phyloP scores from a whole-genome alignment of 2,888 invertebrate species.

The Periphyllus acericola region DNA sequence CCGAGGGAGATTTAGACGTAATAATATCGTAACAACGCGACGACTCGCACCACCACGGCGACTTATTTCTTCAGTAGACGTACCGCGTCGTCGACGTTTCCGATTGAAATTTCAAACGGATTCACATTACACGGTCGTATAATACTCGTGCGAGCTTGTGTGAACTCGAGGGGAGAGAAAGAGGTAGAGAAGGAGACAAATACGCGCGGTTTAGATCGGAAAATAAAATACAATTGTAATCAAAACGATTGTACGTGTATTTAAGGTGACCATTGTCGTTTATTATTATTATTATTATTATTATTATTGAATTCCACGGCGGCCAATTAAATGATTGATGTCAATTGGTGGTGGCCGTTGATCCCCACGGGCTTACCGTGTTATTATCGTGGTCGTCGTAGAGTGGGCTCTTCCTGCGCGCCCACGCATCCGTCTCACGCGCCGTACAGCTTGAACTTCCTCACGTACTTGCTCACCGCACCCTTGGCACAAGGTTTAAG shows the following conservation, averaged over 20 bases:
- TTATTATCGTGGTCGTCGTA: neutral
- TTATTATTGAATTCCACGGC: conserved; percentile 58
- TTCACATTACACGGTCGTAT: neutral
- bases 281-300: conserved; percentile 35
- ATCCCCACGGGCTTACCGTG: conserved; percentile 31
- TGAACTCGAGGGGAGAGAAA: too few relatives aligned
- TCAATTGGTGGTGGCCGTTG: conserved; percentile 61
- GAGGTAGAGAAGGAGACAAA: neutral
- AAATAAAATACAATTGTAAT: conserved; percentile 33
- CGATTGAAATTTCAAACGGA: conserved; percentile 36
- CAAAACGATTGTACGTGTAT: conserved; percentile 37
- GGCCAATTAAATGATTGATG: conserved; percentile 55
- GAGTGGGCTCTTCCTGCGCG: neutral
- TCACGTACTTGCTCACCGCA: conserved; percentile 83
- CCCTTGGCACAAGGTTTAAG: conserved; percentile 91
- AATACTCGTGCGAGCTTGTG: too few relatives aligned
- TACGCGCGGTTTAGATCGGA: neutral
- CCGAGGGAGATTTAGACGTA: conserved; percentile 7
- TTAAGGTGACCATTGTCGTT: conserved; percentile 43
- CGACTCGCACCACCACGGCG: neutral
- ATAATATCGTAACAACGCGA: neutral
- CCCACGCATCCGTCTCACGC: conserved; percentile 35
- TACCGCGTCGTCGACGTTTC: neutral
- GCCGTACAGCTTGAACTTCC: conserved; percentile 81
- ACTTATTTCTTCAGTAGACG: neutral